A percentile compares a stretch with the other conserved stretches of the same genome.
phyloP scores from a whole-genome alignment of 2,113 vertebrate species.

The Tachysurus fulvidraco region DNA sequence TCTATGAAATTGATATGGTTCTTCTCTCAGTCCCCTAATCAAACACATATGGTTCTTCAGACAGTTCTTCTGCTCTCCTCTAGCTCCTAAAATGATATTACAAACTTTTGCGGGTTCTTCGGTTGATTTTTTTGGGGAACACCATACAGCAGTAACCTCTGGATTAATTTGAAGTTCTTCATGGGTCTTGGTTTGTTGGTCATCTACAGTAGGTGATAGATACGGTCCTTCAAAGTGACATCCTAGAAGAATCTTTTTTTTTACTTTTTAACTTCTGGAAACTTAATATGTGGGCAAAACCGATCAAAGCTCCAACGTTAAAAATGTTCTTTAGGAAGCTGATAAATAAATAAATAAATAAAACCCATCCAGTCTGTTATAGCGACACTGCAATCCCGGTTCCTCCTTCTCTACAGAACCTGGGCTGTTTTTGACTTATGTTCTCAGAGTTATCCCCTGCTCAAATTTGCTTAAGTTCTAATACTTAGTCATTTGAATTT shows the following conservation, averaged over 20 bases:
- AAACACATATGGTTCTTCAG: not conserved
- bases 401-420: not conserved
- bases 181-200: not conserved
- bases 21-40: not conserved
- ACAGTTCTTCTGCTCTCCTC: not conserved
- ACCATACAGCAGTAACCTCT: not conserved
- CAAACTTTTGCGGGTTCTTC: not conserved
- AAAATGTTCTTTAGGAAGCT: not conserved
- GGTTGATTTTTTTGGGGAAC: not conserved
- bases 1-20: not conserved
- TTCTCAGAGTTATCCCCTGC: constrained; percentile 71
- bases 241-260: not conserved
- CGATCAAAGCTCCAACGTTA: not conserved
- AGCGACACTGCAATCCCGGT: not conserved
- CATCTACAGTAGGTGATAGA: not conserved
- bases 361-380: not conserved
- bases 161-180: not conserved
- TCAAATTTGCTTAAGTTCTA: constrained; percentile 68
- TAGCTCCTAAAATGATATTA: not conserved
- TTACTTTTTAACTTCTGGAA: not conserved
- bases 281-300: not conserved
- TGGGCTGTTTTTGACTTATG: constrained; percentile 70
- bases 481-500: not conserved
- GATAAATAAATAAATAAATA: too few species aligned
- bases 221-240: not conserved